These are phyloP conservation scores for Hippolais icterina DNA, from an alignment of 2,113 vertebrate genomes.

Conservation along the genomic window DNA sequence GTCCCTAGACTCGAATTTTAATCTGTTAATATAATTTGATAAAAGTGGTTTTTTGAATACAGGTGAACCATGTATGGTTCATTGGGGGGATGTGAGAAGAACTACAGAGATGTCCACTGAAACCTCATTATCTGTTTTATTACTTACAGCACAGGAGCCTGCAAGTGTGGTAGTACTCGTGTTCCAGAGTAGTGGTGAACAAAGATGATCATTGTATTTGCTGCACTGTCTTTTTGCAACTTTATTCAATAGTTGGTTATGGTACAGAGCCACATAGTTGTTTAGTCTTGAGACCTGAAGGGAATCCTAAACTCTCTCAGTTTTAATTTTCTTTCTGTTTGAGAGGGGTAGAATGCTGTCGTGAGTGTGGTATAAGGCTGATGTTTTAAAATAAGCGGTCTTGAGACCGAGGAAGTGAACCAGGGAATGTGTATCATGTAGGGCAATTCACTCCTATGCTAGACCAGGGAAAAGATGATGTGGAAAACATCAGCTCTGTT, in stretches of 20 bases:
- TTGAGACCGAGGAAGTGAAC: neutral
- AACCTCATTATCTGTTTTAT: neutral
- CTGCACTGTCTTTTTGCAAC: neutral
- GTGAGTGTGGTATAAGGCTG: accelerated
- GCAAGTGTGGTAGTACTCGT: neutral
- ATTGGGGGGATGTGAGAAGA: neutral
- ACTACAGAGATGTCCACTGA: neutral
- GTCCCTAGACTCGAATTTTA: neutral
- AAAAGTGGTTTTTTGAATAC: neutral
- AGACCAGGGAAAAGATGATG: neutral
- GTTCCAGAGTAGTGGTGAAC: neutral
- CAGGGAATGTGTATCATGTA: neutral
- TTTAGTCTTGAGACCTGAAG: neutral
- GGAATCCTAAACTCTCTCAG: neutral
- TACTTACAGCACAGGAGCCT: neutral
- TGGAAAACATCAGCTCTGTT: neutral
- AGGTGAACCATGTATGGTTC: neutral
- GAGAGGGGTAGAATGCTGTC: neutral
- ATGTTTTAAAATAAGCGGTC: neutral
- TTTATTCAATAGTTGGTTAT: neutral
- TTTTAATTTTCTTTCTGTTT: neutral
- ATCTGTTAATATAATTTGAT: neutral
- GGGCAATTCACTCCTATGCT: neutral
- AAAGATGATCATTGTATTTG: neutral
- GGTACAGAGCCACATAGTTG: neutral